Evolutionary conservation across 2,113 vertebrate species (phyloP), one percentile per base, ranked within the genome.

Genomic region (Xenotilapia flavipinnis): DNA sequence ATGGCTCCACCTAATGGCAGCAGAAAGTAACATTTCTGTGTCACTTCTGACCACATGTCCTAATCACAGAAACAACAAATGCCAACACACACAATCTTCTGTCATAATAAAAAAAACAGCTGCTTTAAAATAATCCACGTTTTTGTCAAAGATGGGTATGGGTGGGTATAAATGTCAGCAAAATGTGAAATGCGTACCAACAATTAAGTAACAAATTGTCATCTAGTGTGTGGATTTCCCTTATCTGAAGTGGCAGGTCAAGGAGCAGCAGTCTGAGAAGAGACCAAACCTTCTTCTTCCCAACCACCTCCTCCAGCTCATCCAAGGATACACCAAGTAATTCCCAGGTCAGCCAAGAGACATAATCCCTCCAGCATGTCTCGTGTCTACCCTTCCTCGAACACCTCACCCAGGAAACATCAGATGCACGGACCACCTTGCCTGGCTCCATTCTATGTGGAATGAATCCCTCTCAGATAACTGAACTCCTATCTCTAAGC

Each of bases 1-100:
- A 99, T 99, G 86, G 99, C 99, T 1, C 99, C 99, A 1, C 99
- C 99, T 99, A 83, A 80, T 89, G 86, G 90, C 17, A 58, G 8
- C 4, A 81, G 3, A 84, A 33, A 14, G 7, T 14, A 47, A 33
- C 58, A 14, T 6, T 36, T 56, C 9, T 56, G 53, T 45, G 4
- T 23, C 21, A 21, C 14, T 79, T 49, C 11, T 60, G 26, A 49
- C 31, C 9, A 31, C 10, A 17, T 49, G 9, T 28, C 23, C 0
- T 6, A 42, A 12, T 36, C 8, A 51, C n/a, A 21, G 28, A 51
- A 49, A 77, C 9, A 51, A 0, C 15, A 51, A 31, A n/a, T n/a
- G 9, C 15, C 23, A 31, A n/a, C 10, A n/a, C 26, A 10, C 70
- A 77, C 17, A 51, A 11, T 28, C 42, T 19, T 12, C 26, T 49